These are phyloP conservation scores for Acrossocheilus fasciatus DNA, from an alignment of 2,797 vertebrate species.

Conservation along the genomic window DNA sequence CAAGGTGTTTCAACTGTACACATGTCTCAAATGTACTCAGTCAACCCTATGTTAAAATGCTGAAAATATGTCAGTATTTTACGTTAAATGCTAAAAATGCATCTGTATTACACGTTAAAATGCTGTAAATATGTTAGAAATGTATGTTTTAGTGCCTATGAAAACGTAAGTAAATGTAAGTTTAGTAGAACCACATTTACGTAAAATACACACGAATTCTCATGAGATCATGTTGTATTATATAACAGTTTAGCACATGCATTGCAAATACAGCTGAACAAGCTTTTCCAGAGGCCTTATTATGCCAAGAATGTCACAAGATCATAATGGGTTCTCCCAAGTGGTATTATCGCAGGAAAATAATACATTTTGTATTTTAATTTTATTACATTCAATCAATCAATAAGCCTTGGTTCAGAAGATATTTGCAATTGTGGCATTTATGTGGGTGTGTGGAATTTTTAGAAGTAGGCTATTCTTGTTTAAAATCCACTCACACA, in stretches of 20 bases:
- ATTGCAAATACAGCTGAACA: background rate
- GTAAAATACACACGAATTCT: no score
- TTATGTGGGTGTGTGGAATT: background rate
- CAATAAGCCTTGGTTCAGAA: background rate
- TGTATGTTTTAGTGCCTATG: no score
- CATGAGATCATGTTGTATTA: background rate
- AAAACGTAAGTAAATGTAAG: no score
- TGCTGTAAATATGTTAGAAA: no score
- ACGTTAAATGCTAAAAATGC: no score
- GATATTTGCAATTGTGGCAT: background rate
- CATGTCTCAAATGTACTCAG: no score
- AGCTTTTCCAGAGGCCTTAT: conserved; percentile 13
- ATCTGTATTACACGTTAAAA: no score
- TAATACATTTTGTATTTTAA: background rate
- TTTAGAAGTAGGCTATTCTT: background rate
- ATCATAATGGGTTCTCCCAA: background rate
- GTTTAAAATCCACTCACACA: background rate
- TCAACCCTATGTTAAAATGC: no score
- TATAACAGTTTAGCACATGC: background rate
- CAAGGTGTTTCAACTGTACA: no score
- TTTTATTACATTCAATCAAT: background rate
- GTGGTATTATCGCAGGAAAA: background rate
- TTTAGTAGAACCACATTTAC: no score
- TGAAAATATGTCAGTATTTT: no score
- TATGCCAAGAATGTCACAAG: background rate